Conservation (phyloP, 1,140 invertebrate species). For the Caenorhabditis tropicalis region DNA sequence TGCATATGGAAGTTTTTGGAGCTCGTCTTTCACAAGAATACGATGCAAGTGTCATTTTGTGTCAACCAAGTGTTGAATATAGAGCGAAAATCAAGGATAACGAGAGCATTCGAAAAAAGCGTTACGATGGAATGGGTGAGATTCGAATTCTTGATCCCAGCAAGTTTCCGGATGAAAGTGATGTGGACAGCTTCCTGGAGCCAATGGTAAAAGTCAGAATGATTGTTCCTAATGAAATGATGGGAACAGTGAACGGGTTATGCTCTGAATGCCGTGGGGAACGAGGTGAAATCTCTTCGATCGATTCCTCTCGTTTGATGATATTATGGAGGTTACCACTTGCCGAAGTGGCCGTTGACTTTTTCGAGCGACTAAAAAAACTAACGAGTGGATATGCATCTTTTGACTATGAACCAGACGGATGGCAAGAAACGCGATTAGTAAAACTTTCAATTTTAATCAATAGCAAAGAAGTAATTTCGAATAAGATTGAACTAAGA, state of each 20-base stretch:
- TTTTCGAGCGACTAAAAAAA: slow-evolving; percentile 85
- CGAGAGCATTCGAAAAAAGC: slow-evolving; percentile 78
- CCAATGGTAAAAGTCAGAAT: slow-evolving; percentile 80
- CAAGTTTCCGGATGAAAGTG: slow-evolving; percentile 71
- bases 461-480: slow-evolving; percentile 77
- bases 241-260: slow-evolving; percentile 72
- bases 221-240: slow-evolving; percentile 79
- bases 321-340: slow-evolving; percentile 85
- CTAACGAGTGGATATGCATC: slow-evolving; percentile 87
- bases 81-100: slow-evolving; percentile 81
- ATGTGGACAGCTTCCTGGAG: slow-evolving; percentile 76
- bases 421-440: slow-evolving; percentile 80
- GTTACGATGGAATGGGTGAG: slow-evolving; percentile 76
- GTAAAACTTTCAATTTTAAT: slow-evolving; percentile 77
- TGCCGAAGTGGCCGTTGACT: slow-evolving; percentile 91
- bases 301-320: slow-evolving; percentile 84
- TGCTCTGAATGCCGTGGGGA: slow-evolving; percentile 81
- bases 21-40: slow-evolving; percentile 93
- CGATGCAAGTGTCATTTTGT: slow-evolving; percentile 85
- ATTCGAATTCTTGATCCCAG: slow-evolving; percentile 85
- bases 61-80: slow-evolving; percentile 92
- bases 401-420: slow-evolving; percentile 94
- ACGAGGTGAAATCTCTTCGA: slow-evolving; percentile 80
- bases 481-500: too few relatives aligned
- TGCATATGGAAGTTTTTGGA: slow-evolving; percentile 90